Conservation (phyloP, 1,140 invertebrate species). For the Tetramorium simillimum region DNA sequence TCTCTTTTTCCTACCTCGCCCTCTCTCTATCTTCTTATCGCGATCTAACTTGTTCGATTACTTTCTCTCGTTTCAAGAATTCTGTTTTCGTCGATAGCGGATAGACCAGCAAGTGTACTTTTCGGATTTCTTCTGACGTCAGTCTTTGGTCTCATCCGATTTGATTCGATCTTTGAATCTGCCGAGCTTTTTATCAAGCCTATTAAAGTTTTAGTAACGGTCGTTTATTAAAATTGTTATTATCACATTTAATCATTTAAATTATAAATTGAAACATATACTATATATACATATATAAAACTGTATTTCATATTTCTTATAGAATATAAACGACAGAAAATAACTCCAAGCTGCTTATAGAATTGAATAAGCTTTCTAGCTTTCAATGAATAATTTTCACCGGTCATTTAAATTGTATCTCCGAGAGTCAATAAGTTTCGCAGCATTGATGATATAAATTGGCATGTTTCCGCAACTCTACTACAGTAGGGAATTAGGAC, state of each 20-base stretch:
- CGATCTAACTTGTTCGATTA: slow-evolving; percentile 27
- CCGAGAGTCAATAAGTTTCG: background rate
- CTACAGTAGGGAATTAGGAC: background rate
- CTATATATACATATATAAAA: background rate
- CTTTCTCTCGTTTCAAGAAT: slow-evolving; percentile 19
- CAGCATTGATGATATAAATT: background rate
- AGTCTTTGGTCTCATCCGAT: background rate
- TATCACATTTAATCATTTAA: background rate
- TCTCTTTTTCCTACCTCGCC: background rate
- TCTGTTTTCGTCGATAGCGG: background rate
- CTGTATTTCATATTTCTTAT: background rate
- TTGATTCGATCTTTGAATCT: background rate
- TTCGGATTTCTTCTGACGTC: slow-evolving; percentile 19
- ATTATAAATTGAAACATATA: background rate
- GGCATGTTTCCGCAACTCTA: background rate
- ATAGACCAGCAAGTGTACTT: slow-evolving; percentile 1
- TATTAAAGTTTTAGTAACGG: background rate
- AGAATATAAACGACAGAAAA: background rate
- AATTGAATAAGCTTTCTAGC: background rate
- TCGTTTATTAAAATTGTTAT: background rate
- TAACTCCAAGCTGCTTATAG: background rate
- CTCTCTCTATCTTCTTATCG: background rate
- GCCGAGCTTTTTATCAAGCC: background rate
- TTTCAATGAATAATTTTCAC: background rate
- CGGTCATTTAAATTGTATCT: background rate